Percentiles rank a stretch among this genome's conserved stretches.
phyloP scores from a whole-genome alignment of 2,888 invertebrate species.

The Antheraea yamamai region DNA sequence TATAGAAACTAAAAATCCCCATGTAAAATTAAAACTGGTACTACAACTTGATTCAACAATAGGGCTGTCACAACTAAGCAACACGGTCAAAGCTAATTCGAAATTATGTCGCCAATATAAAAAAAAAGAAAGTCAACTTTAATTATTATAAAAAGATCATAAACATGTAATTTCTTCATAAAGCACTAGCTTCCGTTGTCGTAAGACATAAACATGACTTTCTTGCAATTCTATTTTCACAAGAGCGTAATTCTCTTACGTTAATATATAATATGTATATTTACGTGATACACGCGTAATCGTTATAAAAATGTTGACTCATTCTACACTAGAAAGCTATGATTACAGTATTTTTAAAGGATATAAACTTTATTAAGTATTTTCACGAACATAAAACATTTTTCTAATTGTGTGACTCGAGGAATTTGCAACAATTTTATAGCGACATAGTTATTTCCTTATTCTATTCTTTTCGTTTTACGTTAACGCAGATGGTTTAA shows the following conservation, averaged over 20 bases:
- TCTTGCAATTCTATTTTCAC: background rate
- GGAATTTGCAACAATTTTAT: background rate
- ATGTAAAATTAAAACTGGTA: no score
- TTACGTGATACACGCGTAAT: background rate
- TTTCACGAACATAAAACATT: background rate
- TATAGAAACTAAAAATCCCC: no score
- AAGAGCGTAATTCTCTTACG: background rate
- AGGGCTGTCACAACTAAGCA: background rate
- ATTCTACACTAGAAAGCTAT: background rate
- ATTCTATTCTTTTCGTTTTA: no score
- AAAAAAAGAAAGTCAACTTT: background rate
- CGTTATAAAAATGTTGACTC: conserved; percentile 1
- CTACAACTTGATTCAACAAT: background rate
- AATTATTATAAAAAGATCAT: background rate
- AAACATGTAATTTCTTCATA: background rate
- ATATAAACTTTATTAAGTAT: background rate
- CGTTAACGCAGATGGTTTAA: no score
- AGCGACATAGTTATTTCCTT: no score
- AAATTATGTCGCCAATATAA: background rate
- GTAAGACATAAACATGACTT: conserved; percentile 1
- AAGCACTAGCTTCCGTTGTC: background rate
- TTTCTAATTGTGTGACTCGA: background rate
- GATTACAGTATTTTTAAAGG: background rate
- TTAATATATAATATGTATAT: background rate
- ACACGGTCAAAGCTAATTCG: background rate